phyloP scores from a whole-genome alignment of 2,113 vertebrate genomes.

The Jacana jacana region DNA sequence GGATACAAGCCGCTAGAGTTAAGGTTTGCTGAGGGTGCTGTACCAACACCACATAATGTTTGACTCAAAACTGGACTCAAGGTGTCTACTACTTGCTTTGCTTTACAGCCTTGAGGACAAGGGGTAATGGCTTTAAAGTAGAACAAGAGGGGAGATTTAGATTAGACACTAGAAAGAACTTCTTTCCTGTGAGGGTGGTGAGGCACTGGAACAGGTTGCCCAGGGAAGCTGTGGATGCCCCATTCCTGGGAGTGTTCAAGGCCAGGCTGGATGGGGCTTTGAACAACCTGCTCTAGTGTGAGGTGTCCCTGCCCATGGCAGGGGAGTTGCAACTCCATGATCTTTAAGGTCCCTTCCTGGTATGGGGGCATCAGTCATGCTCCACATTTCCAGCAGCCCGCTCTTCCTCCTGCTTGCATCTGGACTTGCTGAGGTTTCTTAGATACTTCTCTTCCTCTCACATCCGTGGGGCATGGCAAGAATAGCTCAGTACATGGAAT shows the following conservation, averaged over 20 bases:
- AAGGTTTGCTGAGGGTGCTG: constrained; percentile 33
- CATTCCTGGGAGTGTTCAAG: too few relatives aligned
- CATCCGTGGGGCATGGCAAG: neutral
- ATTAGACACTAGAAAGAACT: too few relatives aligned
- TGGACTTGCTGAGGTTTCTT: neutral
- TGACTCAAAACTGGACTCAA: constrained; percentile 28
- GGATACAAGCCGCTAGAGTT: constrained; percentile 26
- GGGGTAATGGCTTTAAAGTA: too few relatives aligned
- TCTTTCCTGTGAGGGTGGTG: too few relatives aligned
- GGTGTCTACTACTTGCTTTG: constrained; percentile 28
- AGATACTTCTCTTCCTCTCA: neutral
- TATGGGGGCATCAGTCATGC: rapidly evolving
- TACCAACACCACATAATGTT: constrained; percentile 32
- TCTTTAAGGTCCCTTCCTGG: too few relatives aligned
- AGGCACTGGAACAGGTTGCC: too few relatives aligned
- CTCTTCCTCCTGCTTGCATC: neutral
- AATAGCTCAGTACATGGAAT: neutral
- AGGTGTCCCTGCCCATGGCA: too few relatives aligned
- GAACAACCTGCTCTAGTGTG: too few relatives aligned
- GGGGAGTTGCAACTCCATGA: too few relatives aligned
- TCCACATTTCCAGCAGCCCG: neutral
- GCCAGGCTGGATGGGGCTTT: too few relatives aligned
- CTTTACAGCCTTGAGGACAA: constrained; percentile 27
- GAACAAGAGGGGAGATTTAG: too few relatives aligned
- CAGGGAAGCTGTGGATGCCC: too few relatives aligned